These are phyloP conservation scores for Seira ritae DNA, from an alignment of 2,888 invertebrate genomes.

Conservation along the genomic window DNA sequence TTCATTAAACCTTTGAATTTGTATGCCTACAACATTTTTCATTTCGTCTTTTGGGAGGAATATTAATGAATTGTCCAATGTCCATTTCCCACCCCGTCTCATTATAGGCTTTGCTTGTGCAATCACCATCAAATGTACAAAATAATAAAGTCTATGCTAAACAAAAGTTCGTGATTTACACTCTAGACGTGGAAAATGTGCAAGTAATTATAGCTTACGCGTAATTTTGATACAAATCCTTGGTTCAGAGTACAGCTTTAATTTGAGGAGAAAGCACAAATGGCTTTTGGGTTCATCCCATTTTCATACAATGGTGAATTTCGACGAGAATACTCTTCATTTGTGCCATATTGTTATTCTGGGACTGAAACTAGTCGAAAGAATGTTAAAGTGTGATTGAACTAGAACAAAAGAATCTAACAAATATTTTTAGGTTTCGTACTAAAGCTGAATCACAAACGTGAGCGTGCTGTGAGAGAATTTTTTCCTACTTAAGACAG, in stretches of 20 bases:
- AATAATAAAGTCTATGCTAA: background rate
- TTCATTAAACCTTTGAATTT: no score
- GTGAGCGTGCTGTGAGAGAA: background rate
- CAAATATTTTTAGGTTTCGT: no score
- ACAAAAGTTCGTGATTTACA: no score
- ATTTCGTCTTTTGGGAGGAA: background rate
- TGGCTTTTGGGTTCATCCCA: background rate
- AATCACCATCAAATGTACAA: conserved; percentile 3
- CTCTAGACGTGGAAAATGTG: background rate
- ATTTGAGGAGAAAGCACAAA: background rate
- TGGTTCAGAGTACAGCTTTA: no score
- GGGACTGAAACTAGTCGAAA: background rate
- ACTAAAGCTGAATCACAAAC: no score
- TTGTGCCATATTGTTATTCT: conserved; percentile 6
- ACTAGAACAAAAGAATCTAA: conserved; percentile 11
- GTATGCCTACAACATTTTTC: background rate
- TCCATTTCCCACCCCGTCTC: conserved; percentile 4
- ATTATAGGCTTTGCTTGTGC: conserved; percentile 20
- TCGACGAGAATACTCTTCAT: background rate
- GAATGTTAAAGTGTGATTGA: background rate
- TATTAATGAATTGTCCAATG: background rate
- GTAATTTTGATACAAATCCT: background rate
- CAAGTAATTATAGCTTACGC: background rate
- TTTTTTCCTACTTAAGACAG: background rate
- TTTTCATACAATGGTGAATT: background rate